phyloP scores from a whole-genome alignment of 2,797 vertebrate genomes.

The Siniperca undulata region DNA sequence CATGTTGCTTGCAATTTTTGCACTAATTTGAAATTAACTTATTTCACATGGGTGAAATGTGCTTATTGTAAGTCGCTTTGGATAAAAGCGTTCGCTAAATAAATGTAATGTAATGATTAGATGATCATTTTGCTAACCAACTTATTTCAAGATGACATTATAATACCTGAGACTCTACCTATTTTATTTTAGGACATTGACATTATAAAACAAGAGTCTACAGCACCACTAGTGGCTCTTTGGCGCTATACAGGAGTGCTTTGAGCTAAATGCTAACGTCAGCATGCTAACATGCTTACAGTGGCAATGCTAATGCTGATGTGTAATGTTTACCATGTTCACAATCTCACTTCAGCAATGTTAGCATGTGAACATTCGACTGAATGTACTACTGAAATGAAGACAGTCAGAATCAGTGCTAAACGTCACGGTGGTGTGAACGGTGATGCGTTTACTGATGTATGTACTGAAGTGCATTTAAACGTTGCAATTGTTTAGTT shows the following conservation, averaged over 20 bases:
- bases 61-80: too few species aligned
- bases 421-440: too few species aligned
- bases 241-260: neutral
- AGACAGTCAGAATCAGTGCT: neutral
- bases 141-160: neutral
- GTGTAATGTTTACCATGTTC: neutral
- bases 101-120: too few species aligned
- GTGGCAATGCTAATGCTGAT: neutral
- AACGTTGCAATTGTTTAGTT: neutral
- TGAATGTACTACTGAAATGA: neutral
- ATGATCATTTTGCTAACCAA: neutral
- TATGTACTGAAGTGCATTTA: neutral
- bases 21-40: too few species aligned
- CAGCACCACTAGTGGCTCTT: neutral
- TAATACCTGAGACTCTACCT: too few species aligned
- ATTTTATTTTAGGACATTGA: too few species aligned
- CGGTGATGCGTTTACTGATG: too few species aligned
- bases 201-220: neutral
- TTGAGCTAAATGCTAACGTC: neutral
- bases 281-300: neutral
- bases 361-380: neutral
- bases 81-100: too few species aligned
- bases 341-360: neutral
- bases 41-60: too few species aligned
- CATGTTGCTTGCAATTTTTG: too few species aligned